phyloP scores from a whole-genome alignment of 64 coral and sea anemone genomes.

The Pocillopora damicornis region DNA sequence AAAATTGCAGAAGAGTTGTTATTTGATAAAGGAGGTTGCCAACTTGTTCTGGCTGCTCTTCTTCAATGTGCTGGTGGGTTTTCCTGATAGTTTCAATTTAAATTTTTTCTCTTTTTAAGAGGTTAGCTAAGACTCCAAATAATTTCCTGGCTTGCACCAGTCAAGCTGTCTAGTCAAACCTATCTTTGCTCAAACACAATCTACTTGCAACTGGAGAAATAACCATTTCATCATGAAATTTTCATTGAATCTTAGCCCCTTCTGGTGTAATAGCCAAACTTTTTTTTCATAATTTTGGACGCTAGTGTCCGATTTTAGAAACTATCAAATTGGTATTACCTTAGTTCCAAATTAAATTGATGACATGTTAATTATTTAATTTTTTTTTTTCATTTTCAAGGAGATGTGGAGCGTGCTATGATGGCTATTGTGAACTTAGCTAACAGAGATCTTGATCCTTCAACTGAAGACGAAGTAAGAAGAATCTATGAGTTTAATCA shows the following conservation, averaged over 20 bases:
- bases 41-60: slow-evolving; percentile 66
- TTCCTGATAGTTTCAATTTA: not conserved
- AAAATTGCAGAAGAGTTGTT: slow-evolving; percentile 65
- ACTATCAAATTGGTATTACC: too few species aligned
- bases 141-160: too few species aligned
- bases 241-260: not conserved
- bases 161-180: too few species aligned
- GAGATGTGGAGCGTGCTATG: slow-evolving; percentile 51
- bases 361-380: not conserved
- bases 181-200: not conserved
- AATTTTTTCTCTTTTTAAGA: too few species aligned
- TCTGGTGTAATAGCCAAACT: too few species aligned
- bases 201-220: not conserved
- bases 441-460: slow-evolving; percentile 43
- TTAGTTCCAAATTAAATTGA: too few species aligned
- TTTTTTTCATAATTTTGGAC: too few species aligned
- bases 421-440: slow-evolving; percentile 42
- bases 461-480: slow-evolving; percentile 47
- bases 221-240: not conserved
- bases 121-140: too few species aligned
- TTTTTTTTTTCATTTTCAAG: slow-evolving; percentile 16
- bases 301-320: too few species aligned
- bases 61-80: slow-evolving; percentile 46
- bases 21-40: slow-evolving; percentile 82
- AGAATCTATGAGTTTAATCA: not conserved